Evolutionary conservation across 1,140 invertebrate species (phyloP).

Genomic region (Scaptomyza hsui): DNA sequence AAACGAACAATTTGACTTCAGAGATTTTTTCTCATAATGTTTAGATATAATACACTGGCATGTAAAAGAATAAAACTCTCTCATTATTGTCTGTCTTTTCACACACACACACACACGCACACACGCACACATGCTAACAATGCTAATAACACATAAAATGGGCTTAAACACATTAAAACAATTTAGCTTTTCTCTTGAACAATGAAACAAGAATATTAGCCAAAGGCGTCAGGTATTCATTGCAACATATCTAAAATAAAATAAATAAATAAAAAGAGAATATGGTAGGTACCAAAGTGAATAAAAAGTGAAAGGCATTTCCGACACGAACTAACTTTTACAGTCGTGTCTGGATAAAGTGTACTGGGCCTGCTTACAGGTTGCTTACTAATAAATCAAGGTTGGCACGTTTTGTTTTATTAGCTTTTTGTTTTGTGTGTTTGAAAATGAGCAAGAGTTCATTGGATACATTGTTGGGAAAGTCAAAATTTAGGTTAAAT

Average conservation of each 20-base stretch:
- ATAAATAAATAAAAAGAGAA: background rate
- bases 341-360: too few species aligned
- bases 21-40: conserved; percentile 32
- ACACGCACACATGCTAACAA: background rate
- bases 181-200: background rate
- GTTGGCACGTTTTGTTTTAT: too few species aligned
- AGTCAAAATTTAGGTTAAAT: too few species aligned
- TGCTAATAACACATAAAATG: background rate
- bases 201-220: too few species aligned
- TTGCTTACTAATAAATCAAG: too few species aligned
- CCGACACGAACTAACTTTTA: background rate
- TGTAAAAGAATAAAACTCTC: conserved; percentile 46
- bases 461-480: too few species aligned
- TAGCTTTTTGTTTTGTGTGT: too few species aligned
- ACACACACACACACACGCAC: conserved; percentile 7
- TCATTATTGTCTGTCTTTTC: conserved; percentile 49
- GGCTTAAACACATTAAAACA: background rate
- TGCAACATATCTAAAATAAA: too few species aligned
- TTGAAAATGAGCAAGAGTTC: too few species aligned
- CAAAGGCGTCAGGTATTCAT: too few species aligned
- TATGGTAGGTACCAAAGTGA: too few species aligned
- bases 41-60: background rate
- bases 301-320: conserved; percentile 1
- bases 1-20: conserved; percentile 45
- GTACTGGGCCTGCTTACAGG: too few species aligned